Evolutionary conservation across 2,888 invertebrate species (phyloP), one percentile per base, ranked within the genome.

Genomic region (Sialis lutaria): DNA sequence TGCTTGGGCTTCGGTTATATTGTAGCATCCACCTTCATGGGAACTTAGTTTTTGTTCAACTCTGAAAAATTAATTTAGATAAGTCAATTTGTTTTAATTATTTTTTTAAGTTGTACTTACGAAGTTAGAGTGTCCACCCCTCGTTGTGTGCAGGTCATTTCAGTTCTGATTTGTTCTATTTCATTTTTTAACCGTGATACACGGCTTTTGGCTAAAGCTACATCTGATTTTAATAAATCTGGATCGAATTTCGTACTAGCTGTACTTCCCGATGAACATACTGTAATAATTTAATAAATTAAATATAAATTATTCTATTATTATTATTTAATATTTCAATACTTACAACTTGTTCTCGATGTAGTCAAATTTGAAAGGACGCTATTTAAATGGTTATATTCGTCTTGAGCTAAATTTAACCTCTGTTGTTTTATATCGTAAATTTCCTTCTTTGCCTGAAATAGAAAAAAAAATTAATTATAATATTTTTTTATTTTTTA

Each of bases 371-470:
- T 87, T 44, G 80, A 76, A 51, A 85, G 73, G 42, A 83, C 83
- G 64, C 85, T 85, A 68, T 88, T 90, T 51, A 95, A 77, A 64
- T 91, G 88, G 63, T 90, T 86, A 70, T 90, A 95, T 68, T 96
- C 95, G 67, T 95, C 91, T 68, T 95, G 90, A 47, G 95, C 95
- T 57, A 96, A 72, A 60, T 84, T 80, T 57, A 96, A 70, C 62
- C 95, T 77, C 70, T 95, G 91, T 62, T 92, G 89, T 68, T 96
- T 96, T 53, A 96, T 83, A 68, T 90, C 85, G 69, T 84, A 89
- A 67, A 95, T 93, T 72, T 96, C 95, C 65, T 90, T 89, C 70
- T 95, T 95, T 56, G 93, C 92, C 89, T 90, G 74, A n/a, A 64
- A 64, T 48, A 57, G 57, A 57, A 58, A 50, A 53, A 55, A 50